Base-by-base conservation (phyloP, 37 sponge, comb jelly and placozoan species). In the Crambe crambe region DNA sequence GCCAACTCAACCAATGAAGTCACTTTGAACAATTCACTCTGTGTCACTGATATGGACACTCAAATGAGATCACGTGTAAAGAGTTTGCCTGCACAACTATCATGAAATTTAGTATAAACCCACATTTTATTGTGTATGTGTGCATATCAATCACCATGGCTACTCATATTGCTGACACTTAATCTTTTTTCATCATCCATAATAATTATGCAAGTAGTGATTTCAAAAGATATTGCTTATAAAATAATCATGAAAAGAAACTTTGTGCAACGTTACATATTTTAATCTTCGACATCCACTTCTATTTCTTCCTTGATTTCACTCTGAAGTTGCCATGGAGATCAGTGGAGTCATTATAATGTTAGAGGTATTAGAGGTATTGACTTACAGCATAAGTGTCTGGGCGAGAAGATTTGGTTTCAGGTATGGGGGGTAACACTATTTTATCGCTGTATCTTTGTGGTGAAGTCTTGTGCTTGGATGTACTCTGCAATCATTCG, bases 251-350 rank as follows among this genome's bases (percentile, higher is more conserved):
- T 47, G 6, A 47, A 47, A 47, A 47, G 12, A 47, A 47, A 47
- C 51, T 47, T 6, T 47, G 51, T n/a, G n/a, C n/a, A n/a, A n/a
- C n/a, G n/a, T n/a, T n/a, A 47, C 6, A 15, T 47, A 15, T 15
- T 47, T 47, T 12, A 47, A 20, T 20, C 26, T 25, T 60, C 23
- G n/a, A 60, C 61, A 26, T 60, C 61, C 17, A 60, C 61, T 60
- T 60, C 61, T 26, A 60, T 25, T 25, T 60, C 61, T 25, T 60
- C 61, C 61, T 26, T 60, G 6, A 60, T 60, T 60, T 60, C 61
- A 60, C 61, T 60, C 61, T 60, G 17, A 60, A 60, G 27, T 20
- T 20, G 17, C 23, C 15, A 9, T 9, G 54, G 54, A 51, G 54
- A 15, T 9, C 9, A 51, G 15, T 9, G 54, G 54, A 15, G 54